Percentiles rank a stretch among this genome's conserved stretches.
These are phyloP conservation scores for Uria aalge DNA, from an alignment of 2,113 vertebrate species.

Conservation along the genomic window DNA sequence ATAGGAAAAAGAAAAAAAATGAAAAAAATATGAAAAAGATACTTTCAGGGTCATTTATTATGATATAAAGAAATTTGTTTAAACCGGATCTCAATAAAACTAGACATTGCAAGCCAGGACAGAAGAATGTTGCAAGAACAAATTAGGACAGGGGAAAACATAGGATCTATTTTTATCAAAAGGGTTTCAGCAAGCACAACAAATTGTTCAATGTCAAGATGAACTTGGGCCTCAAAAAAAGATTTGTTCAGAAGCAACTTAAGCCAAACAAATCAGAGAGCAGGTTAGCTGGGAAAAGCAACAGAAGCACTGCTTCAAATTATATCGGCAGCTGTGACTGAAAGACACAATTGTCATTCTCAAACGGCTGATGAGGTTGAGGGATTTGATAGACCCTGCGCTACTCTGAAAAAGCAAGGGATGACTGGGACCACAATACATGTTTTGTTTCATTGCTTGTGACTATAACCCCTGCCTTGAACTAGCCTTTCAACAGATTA, in stretches of 20 bases:
- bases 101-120: not conserved
- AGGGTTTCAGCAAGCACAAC: not conserved
- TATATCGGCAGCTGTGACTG: rapidly evolving
- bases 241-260: not conserved
- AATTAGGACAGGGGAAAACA: not conserved
- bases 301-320: not conserved
- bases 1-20: not conserved
- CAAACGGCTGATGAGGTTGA: not conserved
- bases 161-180: not conserved
- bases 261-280: not conserved
- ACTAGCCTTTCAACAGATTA: not conserved
- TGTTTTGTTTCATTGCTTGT: not conserved
- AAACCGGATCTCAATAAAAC: not conserved
- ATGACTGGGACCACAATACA: not conserved
- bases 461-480: not conserved
- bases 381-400: not conserved
- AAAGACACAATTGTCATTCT: not conserved
- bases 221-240: not conserved
- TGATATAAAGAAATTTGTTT: not conserved
- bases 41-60: not conserved
- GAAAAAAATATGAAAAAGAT: not conserved
- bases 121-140: not conserved
- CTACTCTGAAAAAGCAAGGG: not conserved
- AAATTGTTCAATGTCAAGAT: not conserved
- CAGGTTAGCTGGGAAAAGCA: not conserved